phyloP scores from a whole-genome alignment of 2,888 invertebrate species.

The Stictocephala bisonia region DNA sequence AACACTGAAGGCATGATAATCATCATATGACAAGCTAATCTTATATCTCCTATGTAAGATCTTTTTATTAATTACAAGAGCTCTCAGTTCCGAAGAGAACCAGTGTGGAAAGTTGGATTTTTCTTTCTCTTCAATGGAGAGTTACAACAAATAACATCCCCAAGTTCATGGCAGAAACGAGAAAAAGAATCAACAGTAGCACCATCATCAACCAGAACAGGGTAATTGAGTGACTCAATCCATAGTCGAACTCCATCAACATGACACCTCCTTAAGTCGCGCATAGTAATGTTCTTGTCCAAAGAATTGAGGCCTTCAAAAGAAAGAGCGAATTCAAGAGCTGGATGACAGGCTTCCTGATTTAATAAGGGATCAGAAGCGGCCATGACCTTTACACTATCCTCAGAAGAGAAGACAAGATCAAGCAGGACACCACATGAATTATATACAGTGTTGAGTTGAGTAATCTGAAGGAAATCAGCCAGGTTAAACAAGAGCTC shows the following conservation, averaged over 20 bases:
- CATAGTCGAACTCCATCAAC: background rate
- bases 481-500: background rate
- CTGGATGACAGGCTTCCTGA: slow-evolving; percentile 3
- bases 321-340: background rate
- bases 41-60: too few relatives aligned
- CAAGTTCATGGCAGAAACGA: too few relatives aligned
- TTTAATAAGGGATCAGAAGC: background rate
- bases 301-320: background rate
- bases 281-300: background rate
- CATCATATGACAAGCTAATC: too few relatives aligned
- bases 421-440: background rate
- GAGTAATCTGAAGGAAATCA: background rate
- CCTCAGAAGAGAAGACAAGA: slow-evolving; percentile 6
- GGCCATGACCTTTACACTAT: background rate
- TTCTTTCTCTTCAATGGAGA: too few relatives aligned
- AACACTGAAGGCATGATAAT: too few relatives aligned
- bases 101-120: too few relatives aligned
- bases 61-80: too few relatives aligned
- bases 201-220: too few relatives aligned
- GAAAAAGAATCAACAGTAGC: too few relatives aligned
- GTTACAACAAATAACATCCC: too few relatives aligned
- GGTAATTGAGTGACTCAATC: background rate
- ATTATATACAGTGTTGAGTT: background rate
- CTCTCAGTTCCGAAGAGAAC: too few relatives aligned
- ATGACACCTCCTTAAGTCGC: background rate